Conservation (phyloP, 2,113 vertebrate species). For the Sprattus sprattus region DNA sequence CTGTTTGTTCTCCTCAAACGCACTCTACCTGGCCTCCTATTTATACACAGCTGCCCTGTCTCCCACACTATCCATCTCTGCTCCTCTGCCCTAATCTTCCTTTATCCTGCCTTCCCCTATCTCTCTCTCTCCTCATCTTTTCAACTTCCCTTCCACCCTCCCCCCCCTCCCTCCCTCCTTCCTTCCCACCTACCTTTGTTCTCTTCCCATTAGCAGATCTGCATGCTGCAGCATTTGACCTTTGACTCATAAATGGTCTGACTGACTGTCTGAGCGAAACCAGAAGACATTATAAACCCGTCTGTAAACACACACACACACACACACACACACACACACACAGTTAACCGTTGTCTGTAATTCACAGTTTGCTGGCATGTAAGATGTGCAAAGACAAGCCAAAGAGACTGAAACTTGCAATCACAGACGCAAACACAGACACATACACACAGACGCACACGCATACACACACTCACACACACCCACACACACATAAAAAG, state of each 20-base stretch:
- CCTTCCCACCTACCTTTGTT: background rate
- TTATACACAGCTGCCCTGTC: background rate
- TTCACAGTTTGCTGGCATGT: background rate
- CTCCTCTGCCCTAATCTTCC: background rate
- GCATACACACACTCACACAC: background rate
- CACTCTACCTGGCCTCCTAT: background rate
- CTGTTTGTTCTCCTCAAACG: constrained; percentile 28
- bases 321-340: background rate
- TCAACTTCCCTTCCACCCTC: background rate
- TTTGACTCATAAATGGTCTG: background rate
- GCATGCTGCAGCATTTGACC: background rate
- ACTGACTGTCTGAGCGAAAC: background rate
- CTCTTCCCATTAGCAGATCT: background rate
- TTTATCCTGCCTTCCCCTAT: background rate
- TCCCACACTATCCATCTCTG: background rate
- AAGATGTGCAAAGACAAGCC: background rate
- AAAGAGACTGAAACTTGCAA: background rate
- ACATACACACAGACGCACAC: background rate
- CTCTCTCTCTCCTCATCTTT: constrained; percentile 18
- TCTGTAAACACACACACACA: background rate
- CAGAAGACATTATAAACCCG: background rate
- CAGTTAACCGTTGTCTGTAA: background rate
- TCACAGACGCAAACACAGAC: background rate
- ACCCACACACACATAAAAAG: background rate
- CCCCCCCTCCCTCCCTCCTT: background rate